Percentiles rank a stretch among this genome's conserved stretches.
Conservation (phyloP, 2,797 vertebrate species). For the Apogon talboti region DNA sequence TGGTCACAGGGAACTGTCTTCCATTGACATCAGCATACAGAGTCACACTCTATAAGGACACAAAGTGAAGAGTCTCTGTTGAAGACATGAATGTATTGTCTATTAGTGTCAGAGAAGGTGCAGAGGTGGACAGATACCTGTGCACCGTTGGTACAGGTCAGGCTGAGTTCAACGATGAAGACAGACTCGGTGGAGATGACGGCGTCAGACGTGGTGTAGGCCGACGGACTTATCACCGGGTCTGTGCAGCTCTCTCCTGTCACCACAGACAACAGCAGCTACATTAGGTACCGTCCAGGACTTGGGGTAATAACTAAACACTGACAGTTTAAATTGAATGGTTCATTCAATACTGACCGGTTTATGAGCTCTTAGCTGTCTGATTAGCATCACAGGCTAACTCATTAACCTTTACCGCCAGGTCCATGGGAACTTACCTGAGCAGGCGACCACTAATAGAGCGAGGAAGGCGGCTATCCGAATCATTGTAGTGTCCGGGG, state of each 20-base stretch:
- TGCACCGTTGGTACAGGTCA: conserved; percentile 91
- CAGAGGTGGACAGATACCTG: conserved; percentile 81
- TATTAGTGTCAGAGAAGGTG: not conserved
- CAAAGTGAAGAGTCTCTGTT: not conserved
- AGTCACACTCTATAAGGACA: conserved; percentile 85
- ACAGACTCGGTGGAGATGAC: conserved; percentile 94
- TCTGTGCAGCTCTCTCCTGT: conserved; percentile 91
- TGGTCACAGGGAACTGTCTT: conserved; percentile 93
- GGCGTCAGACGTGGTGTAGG: conserved; percentile 93
- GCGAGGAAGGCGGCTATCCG: conserved; percentile 71
- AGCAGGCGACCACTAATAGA: conserved; percentile 70
- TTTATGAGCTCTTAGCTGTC: conserved; percentile 6
- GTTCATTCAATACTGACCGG: not conserved
- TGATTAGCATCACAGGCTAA: conserved; percentile 48
- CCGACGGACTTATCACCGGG: conserved; percentile 90
- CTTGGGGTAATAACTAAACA: too few species aligned
- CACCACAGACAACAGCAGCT: not conserved
- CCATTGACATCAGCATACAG: conserved; percentile 93
- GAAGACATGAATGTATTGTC: not conserved
- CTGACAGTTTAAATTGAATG: too few species aligned
- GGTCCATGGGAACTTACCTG: conserved; percentile 62
- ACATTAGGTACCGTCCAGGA: not conserved
- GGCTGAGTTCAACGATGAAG: conserved; percentile 93
- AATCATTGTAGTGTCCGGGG: conserved; percentile 58
- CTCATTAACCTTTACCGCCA: not conserved